Base-by-base conservation (phyloP, 2,113 vertebrate genomes). In the Chamaetylas fuelleborni region DNA sequence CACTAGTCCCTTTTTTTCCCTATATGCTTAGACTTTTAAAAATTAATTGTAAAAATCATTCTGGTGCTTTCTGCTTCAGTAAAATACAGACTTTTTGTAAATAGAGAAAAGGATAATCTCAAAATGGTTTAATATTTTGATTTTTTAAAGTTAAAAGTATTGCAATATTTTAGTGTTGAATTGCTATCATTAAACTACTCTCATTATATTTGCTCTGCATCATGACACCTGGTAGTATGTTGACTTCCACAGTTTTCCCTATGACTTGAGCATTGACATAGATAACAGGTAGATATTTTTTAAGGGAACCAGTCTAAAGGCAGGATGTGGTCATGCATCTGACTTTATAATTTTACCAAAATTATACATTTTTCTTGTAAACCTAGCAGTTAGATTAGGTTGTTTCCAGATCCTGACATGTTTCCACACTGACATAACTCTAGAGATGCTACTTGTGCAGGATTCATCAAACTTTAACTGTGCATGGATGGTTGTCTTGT, bases 361-460 rank as follows among this genome's bases (percentile, higher is more conserved):
- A 47, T 57, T 2, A 8, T 0, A 2, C 9, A 6, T 62, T 86
- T 77, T 77, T 70, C 64, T 22, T 54, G 14, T 83, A 60, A 69
- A 36, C 4, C 20, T 33, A 57, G 25, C 22, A 53, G 42, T 15
- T 36, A 67, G 14, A 25, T 47, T 4, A 6, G 28, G 11, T 91
- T 64, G 22, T 19, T 80, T 82, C n/a, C 33, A 42, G 36, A 23
- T 40, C 53, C 18, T 77, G 80, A 17, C 23, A 25, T 69, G 20
- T 11, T 45, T 69, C 36, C 61, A 18, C 10, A 3, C 31, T 28
- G 29, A 11, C 4, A 0, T 40, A 40, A 43, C n/a, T 62, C 34
- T 22, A 22, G 58, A 45, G 36, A 8, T 29, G 8, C 1, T 47
- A 1, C 12, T 76, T 42, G 23, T 40, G 28, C 0, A 3, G 43